A percentile compares a stretch with the other conserved stretches of the same genome.
Evolutionary conservation across 2,113 vertebrate genomes (phyloP).

Genomic region (Phrynosoma platyrhinos): DNA sequence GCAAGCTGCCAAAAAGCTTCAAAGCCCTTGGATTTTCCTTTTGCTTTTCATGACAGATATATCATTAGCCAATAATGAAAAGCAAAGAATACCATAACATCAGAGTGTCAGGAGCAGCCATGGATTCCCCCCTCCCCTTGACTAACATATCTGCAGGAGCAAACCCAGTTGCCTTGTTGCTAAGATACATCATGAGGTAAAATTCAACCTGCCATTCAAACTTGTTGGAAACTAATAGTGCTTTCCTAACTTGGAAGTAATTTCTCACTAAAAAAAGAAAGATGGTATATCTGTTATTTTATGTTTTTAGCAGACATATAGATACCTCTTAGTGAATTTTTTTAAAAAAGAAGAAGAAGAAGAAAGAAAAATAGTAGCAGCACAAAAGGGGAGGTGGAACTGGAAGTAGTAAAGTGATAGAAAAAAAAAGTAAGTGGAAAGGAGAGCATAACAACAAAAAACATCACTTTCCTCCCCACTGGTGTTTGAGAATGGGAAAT

Average conservation of each 20-base stretch:
- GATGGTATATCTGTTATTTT: not conserved
- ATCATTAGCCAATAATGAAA: rapidly evolving
- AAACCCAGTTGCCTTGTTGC: constrained; percentile 37
- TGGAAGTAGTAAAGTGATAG: not conserved
- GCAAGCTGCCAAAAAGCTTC: not conserved
- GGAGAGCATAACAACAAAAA: constrained; percentile 21
- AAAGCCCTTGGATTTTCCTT: rapidly evolving
- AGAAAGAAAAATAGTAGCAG: too few species aligned
- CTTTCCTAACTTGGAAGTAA: constrained; percentile 17
- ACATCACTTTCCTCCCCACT: constrained; percentile 18
- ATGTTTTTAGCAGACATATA: not conserved
- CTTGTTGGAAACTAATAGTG: constrained; percentile 19
- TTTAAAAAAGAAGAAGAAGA: not conserved
- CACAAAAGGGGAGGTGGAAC: not conserved
- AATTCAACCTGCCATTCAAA: constrained; percentile 38
- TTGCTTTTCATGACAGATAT: rapidly evolving
- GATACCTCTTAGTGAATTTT: not conserved
- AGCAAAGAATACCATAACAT: not conserved
- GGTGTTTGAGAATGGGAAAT: constrained; percentile 49
- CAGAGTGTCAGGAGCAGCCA: not conserved
- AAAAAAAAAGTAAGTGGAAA: not conserved
- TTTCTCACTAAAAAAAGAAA: constrained; percentile 15
- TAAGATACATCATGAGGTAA: constrained; percentile 22
- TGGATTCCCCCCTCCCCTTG: not conserved
- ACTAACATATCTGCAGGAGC: constrained; percentile 5